Evolutionary conservation across 2,797 vertebrate species (phyloP), one percentile per base, ranked within the genome.

Genomic region (Mus spretus): DNA sequence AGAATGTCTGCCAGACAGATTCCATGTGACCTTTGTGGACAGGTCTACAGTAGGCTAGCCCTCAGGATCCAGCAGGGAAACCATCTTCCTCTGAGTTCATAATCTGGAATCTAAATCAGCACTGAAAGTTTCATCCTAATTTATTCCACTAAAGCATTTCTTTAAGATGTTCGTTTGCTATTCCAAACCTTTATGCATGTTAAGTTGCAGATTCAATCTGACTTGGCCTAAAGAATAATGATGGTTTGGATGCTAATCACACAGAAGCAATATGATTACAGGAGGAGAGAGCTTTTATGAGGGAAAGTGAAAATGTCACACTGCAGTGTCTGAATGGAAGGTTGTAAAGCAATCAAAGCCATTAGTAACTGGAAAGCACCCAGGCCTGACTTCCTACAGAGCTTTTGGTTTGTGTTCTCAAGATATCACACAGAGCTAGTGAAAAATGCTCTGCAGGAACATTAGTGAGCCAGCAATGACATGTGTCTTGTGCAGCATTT

Each of bases 271-370:
- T 89, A 55, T 75, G 83, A 94, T 94, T 96, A 91, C 4, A 91
- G 80, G 47, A 89, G 34, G 61, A 94, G 34, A 89, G 55, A 83
- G 79, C 75, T 97, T 96, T 94, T 81, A 90, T 86, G 3, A 34
- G 11, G 47, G 61, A 28, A 86, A 94, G 75, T 79, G 57, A 57
- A 93, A 93, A 90, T 94, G 61, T 94, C 89, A 96, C 37, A 87
- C 14, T 77, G 28, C 65, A 94, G 34, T 96, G 31, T 95, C 61
- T 87, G 67, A 93, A 37, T 37, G 93, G 37, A 97, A 87, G 40
- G 59, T 84, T 96, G 86, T 96, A 96, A 94, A 95, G 87, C 55
- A 96, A 92, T 95, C 91, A 94, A 97, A 96, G 17, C 40, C n/a
- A 93, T 94, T 95, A 96, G 55, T 78, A 95, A 96, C 57, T 95